Percentiles rank a stretch among this genome's conserved stretches.
phyloP scores from a whole-genome alignment of 2,797 vertebrate species.

The Premnoplex brunnescens region DNA sequence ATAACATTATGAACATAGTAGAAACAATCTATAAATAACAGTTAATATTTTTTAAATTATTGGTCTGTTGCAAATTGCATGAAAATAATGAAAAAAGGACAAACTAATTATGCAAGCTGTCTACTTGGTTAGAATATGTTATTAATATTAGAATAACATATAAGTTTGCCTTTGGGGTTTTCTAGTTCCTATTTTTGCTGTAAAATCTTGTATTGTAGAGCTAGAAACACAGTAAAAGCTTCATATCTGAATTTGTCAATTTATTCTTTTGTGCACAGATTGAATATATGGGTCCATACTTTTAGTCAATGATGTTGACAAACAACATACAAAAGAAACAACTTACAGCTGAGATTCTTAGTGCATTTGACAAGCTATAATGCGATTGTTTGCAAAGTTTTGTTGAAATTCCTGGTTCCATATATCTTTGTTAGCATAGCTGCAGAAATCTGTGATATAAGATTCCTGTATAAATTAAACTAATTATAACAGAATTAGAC shows the following conservation, averaged over 20 bases:
- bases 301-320: constrained; percentile 58
- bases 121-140: background rate
- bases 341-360: constrained; percentile 55
- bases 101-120: background rate
- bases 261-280: constrained; percentile 49
- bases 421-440: constrained; percentile 78
- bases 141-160: background rate
- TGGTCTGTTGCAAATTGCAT: background rate
- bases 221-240: constrained; percentile 50
- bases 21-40: background rate
- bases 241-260: constrained; percentile 26
- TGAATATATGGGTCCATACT: constrained; percentile 13
- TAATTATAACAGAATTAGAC: constrained; percentile 63
- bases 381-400: constrained; percentile 78
- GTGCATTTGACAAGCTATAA: constrained; percentile 72
- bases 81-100: background rate
- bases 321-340: constrained; percentile 72
- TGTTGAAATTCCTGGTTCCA: constrained; percentile 73
- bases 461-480: constrained; percentile 70
- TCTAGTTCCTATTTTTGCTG: background rate
- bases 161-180: background rate
- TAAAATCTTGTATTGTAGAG: background rate
- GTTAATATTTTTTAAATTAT: background rate
- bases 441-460: constrained; percentile 60
- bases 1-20: background rate